These are phyloP conservation scores for Apostichopus leukothele DNA, from an alignment of 53 echinoderm and acorn worm species.

Conservation along the genomic window DNA sequence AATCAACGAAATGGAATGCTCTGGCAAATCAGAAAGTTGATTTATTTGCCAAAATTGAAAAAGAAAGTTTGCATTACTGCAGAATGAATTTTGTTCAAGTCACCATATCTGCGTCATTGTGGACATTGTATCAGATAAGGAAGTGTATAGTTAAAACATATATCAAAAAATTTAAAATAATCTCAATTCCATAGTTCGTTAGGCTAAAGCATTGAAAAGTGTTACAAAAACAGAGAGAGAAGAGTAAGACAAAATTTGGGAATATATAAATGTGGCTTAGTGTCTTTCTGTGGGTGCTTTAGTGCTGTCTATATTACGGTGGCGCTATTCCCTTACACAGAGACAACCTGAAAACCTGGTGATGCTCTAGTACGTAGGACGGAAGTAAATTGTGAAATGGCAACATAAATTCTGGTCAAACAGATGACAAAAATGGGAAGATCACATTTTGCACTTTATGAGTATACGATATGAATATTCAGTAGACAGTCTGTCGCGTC, in stretches of 20 bases:
- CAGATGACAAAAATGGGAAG: too few species aligned
- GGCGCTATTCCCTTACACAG: constrained; percentile 8
- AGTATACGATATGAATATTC: too few species aligned
- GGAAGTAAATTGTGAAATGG: neutral
- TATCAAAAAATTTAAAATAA: neutral
- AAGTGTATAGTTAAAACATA: neutral
- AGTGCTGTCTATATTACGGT: neutral
- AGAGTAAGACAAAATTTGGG: neutral
- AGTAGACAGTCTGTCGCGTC: too few species aligned
- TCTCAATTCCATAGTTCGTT: neutral
- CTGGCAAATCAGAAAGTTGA: too few species aligned
- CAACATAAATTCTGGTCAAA: neutral
- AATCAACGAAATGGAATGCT: too few species aligned
- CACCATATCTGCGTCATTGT: constrained; percentile 47
- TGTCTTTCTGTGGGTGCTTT: constrained; percentile 2
- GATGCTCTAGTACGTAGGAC: constrained; percentile 35
- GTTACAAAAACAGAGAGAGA: neutral
- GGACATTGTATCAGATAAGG: constrained; percentile 27
- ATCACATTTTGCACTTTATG: too few species aligned
- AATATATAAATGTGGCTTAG: neutral
- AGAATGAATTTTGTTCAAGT: neutral
- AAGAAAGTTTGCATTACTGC: neutral
- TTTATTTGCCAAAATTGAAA: neutral
- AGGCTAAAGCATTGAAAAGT: neutral
- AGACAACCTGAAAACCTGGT: neutral